Evolutionary conservation across 30 jellyfish, hydroid and myxozoan species (phyloP), one percentile per base, ranked within the genome.

Genomic region (Calvadosia cruxmelitensis): DNA sequence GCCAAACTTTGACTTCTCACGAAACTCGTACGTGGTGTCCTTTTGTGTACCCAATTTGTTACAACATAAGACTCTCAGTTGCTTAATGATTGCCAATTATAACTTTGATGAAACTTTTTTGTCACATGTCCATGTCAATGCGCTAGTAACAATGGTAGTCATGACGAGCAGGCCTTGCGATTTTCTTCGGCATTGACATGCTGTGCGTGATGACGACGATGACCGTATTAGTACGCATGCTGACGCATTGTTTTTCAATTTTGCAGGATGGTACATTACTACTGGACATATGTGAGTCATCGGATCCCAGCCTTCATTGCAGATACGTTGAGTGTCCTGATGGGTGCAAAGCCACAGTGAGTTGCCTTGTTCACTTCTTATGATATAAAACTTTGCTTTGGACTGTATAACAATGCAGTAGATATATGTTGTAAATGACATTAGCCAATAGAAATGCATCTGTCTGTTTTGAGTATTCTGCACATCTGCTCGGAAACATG

Each of bases 321-420:
- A 25, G 96, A 85, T 68, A 79, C 92, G 2, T 57, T 85, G 66
- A 61, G 88, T 2, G 33, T 85, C 28, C 62, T 85, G 61, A 70
- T 85, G 53, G 96, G 96, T n/a, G 34, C 76, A 26, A 85, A 85
- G 50, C 96, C 96, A 67, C 70, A 81, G 96, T 84, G 32, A 64
- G 52, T 29, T 10, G 10, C 20, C 28, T 29, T 2, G 5, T 1
- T 1, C 3, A 27, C 33, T 23, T 64, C 42, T 20, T 2, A 25
- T 7, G 72, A 27, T 52, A 1, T 24, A 24, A 1, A 1, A 2
- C 1, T 52, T 1, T 52, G 1, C 28, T 52, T 52, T 24, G 28
- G n/a, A n/a, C n/a, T n/a, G 57, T 5, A 42, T 42, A 42, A 5
- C 57, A 42, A 42, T 42, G 10, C 20, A 42, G 10, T 42, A 42